Conservation (phyloP, 2,113 vertebrate species). For the Daphoenositta chrysoptera region DNA sequence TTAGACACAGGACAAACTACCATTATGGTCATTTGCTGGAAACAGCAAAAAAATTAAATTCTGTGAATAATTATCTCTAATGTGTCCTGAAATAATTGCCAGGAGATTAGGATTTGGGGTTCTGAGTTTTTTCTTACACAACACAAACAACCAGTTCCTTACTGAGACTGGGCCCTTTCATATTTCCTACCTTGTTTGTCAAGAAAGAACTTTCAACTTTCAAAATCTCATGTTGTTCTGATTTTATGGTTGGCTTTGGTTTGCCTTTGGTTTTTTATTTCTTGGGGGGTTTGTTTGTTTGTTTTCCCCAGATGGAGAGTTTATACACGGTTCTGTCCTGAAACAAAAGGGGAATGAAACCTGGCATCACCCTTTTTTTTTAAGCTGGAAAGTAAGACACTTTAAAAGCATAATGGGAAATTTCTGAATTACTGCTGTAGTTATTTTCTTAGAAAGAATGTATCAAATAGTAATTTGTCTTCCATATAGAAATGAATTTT, state of each 20-base stretch:
- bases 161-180: background rate
- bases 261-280: background rate
- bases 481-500: background rate
- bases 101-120: background rate
- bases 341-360: background rate
- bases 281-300: background rate
- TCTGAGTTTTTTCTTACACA: background rate
- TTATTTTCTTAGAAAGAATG: background rate
- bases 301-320: background rate
- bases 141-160: background rate
- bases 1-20: background rate
- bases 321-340: background rate
- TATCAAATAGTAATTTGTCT: background rate
- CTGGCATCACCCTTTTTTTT: background rate
- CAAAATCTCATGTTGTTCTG: background rate
- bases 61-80: background rate
- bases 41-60: background rate
- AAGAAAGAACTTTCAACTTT: background rate
- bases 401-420: background rate
- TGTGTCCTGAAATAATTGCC: background rate
- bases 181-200: background rate
- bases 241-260: background rate
- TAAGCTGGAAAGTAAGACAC: background rate
- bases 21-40: background rate
- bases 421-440: background rate